These are phyloP conservation scores for Pipistrellus pipistrellus DNA, from an alignment of 2,797 vertebrate species.

Conservation along the genomic window DNA sequence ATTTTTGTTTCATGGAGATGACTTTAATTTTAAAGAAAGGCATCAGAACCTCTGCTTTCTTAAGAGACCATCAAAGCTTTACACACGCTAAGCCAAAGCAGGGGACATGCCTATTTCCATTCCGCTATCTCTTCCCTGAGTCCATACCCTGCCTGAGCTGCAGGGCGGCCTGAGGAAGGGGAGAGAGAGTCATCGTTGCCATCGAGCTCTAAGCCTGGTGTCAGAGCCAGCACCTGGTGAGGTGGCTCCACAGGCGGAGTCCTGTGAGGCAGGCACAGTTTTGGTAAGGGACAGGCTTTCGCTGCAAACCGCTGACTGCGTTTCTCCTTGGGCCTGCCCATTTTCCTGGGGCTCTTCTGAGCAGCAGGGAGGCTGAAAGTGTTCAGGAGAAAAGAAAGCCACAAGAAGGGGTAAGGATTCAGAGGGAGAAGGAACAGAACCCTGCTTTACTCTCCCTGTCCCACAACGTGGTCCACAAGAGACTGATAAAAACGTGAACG, in stretches of 20 bases:
- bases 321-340: not conserved
- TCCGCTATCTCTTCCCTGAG: not conserved
- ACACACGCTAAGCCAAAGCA: not conserved
- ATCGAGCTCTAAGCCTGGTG: not conserved
- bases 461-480: not conserved
- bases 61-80: not conserved
- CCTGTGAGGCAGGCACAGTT: not conserved
- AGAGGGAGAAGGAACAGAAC: not conserved
- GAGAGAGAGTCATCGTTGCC: not conserved
- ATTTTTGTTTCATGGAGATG: conserved; percentile 6
- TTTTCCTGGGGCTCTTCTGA: not conserved
- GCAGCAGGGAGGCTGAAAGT: not conserved
- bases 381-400: conserved; percentile 8
- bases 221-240: not conserved
- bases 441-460: not conserved
- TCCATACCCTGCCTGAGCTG: not conserved
- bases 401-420: not conserved
- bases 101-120: not conserved
- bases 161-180: not conserved
- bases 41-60: not conserved
- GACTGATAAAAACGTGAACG: not conserved
- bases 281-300: not conserved
- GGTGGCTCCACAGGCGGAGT: not conserved
- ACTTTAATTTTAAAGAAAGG: conserved; percentile 19
- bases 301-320: too few species aligned